Base-by-base conservation (phyloP, 2,888 invertebrate species). In the Gortyna flavago region DNA sequence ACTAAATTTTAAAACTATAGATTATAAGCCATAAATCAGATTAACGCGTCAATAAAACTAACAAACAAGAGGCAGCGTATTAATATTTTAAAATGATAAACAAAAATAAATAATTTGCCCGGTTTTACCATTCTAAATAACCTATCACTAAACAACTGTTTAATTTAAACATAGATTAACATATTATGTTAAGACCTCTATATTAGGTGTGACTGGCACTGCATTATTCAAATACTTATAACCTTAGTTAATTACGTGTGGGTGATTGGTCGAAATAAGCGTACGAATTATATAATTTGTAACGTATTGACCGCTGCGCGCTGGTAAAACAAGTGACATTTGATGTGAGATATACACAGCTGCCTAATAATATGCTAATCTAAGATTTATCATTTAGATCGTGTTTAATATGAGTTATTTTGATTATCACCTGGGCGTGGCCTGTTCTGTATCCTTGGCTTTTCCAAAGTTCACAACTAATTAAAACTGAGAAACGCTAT, bases 321-420 rank as follows among this genome's bases (percentile, higher is more conserved):
- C 74, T 76, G 18, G 64, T 18, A 18, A 62, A 41, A 35, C 86
- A 77, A 88, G 69, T 88, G 88, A 79, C 87, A 87, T 87, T 87
- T 87, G 65, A 66, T n/a, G 62, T 80, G 57, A 57, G 41, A 21
- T 69, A 71, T 51, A 25, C 13, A 64, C 7, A 41, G 57, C 71
- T 77, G 61, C 74, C 75, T 86, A 78, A n/a, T 88, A 35, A 35
- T 35, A 88, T 87, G 87, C 73, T 80, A 86, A 86, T 87, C 16
- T 74, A 38, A 57, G 70, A 84, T 81, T 84, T 78, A 75, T 79
- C 73, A 75, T 87, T 77, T 74, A 75, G 57, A 77, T 84, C 57
- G 61, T 65, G 65, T 74, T 71, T 70, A 57, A 73, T 76, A 67
- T 70, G 29, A 62, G 62, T 75, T 64, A 65, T 69, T 77, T 81